These are phyloP conservation scores for Orchesella cincta DNA, from an alignment of 1,140 invertebrate species.

Conservation along the genomic window DNA sequence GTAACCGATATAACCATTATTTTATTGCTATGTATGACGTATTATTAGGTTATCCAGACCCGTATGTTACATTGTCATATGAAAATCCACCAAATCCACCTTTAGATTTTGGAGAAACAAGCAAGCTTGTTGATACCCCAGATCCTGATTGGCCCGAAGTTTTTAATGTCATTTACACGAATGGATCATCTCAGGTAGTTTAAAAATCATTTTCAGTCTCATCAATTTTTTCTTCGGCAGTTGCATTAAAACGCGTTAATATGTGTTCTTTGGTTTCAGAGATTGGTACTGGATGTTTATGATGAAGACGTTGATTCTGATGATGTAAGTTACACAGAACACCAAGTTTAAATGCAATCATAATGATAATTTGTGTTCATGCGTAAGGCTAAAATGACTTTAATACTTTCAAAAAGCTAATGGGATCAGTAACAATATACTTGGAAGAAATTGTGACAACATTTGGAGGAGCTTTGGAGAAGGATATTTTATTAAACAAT, in stretches of 20 bases:
- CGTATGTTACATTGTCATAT: background rate
- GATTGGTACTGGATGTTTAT: background rate
- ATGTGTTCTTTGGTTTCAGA: background rate
- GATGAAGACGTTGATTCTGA: constrained; percentile 11
- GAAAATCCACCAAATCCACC: constrained; percentile 12
- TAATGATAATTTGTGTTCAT: background rate
- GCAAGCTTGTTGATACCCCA: background rate
- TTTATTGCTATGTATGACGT: background rate
- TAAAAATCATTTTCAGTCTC: too few species aligned
- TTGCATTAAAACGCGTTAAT: background rate
- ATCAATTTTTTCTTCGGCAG: too few species aligned
- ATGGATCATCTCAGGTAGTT: background rate
- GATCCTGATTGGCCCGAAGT: constrained; percentile 1
- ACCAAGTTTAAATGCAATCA: background rate
- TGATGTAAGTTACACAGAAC: constrained; percentile 7
- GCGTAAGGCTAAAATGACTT: too few species aligned
- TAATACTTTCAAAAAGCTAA: background rate
- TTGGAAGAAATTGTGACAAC: background rate
- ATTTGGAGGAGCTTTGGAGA: background rate
- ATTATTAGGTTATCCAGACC: background rate
- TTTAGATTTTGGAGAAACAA: background rate
- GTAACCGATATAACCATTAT: background rate
- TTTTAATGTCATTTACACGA: background rate
- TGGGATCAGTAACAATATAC: background rate
- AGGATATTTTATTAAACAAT: background rate